Evolutionary conservation across 2,888 invertebrate genomes (phyloP), one percentile per base, ranked within the genome.

Genomic region (Parasteatoda lunata): DNA sequence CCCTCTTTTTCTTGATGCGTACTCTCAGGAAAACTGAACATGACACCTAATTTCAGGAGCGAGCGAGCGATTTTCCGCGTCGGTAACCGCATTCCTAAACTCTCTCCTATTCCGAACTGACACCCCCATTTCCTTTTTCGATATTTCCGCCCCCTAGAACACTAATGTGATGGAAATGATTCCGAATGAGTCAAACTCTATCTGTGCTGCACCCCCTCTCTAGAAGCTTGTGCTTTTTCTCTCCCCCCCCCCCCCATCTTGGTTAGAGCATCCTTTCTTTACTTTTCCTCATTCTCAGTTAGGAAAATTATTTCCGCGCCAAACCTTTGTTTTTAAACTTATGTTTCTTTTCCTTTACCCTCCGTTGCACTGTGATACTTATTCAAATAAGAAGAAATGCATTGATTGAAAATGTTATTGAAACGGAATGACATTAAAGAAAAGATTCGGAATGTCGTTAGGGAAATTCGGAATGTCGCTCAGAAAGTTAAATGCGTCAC

Each of bases 11-110:
- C 49, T 15, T 54, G 15, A 52, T 49, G 30, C 69, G 73, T 64
- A 68, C 77, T 72, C 77, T 48, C 49, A 15, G 65, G 72, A 72
- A 77, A 86, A 86, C 86, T 86, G 86, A 86, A 86, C 86, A 81
- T 86, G 86, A 86, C 86, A 86, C 80, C 86, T 86, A 86, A 86
- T 86, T 86, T 86, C 85, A 76, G 80, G 80, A 85, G 71, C 79
- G 85, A 76, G 69, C 77, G 72, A 52, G 47, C 86, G 81, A 86
- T 86, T 86, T 86, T 86, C 86, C 77, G 81, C 86, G 77, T 86
- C 86, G 81, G 66, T 81, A 54, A 48, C n/a, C 81, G 85, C 85
- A 85, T 85, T 85, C 85, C 85, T 79, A 54, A 85, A 68, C 65
- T 82, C 70, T 72, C 87, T 48, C 30, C 70, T 59, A 59, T n/a